Evolutionary conservation across 2,888 invertebrate species (phyloP), one percentile per base, ranked within the genome.

Genomic region (Dimorphilus gyrociliatus): DNA sequence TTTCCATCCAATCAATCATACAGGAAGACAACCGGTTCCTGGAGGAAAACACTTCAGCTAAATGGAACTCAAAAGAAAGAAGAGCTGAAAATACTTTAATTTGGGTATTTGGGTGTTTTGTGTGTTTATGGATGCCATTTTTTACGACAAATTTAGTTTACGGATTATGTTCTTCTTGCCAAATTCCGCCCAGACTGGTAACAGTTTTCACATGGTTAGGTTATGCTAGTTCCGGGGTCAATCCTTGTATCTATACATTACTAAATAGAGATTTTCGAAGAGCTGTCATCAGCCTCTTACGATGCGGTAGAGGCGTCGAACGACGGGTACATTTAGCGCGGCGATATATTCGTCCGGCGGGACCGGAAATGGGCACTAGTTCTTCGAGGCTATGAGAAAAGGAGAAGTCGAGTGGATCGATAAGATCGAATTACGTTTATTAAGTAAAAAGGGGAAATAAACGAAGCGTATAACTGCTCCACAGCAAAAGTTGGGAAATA

Each of bases 101-200:
- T 7, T 43, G 43, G 43, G 43, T 43, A 7, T 41, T 43, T 29
- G 40, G 33, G 13, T 38, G 38, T 25, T 43, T 43, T 27, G 40
- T 41, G 6, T 36, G 29, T 3, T 30, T 42, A 6, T 43, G 43
- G 43, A 23, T 43, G 23, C 43, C 43, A 2, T 43, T 43, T 27
- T 43, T 43, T 33, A 31, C 27, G 26, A 38, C 38, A 2, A 43
- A 43, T 27, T 26, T 43, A 15, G 29, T 34, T 3, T 43, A 39
- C 26, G 43, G 43, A n/a, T 7, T 42, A 3, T 43, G 43, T 26
- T 7, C 18, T 4, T 14, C 30, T 2, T 43, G 43, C 28, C 14
- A 40, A 19, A 38, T 43, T 8, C 43, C 43, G 3, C 7, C 27
- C 12, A 31, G 33, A 8, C 25, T 40, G 2, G 36, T 42, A 21